A percentile compares a stretch with the other conserved stretches of the same genome.
phyloP scores from a whole-genome alignment of 2,797 vertebrate genomes.

The Dermochelys coriacea region DNA sequence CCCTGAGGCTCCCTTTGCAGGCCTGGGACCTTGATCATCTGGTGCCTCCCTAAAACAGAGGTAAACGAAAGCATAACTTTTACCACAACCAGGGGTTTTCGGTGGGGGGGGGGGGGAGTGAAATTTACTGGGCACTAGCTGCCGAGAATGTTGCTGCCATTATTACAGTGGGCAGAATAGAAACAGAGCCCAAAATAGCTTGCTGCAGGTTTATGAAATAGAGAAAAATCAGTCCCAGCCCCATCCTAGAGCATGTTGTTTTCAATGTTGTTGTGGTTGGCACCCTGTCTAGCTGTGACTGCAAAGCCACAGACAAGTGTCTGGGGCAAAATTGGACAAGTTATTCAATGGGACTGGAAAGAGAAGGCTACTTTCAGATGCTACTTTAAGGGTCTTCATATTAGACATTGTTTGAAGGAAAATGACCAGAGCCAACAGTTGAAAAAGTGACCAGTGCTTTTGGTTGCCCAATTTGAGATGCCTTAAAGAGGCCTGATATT shows the following conservation, averaged over 20 bases:
- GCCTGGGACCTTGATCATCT: neutral
- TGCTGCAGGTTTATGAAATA: neutral
- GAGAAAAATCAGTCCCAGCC: neutral
- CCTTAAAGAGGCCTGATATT: too few relatives aligned
- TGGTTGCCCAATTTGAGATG: neutral
- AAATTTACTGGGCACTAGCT: neutral
- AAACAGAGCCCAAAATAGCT: neutral
- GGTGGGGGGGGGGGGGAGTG: neutral
- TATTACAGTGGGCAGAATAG: neutral
- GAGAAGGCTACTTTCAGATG: neutral
- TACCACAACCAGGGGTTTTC: neutral
- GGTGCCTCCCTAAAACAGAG: neutral
- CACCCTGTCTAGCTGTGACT: neutral
- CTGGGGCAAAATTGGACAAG: neutral
- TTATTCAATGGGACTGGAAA: neutral
- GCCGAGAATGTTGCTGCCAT: neutral
- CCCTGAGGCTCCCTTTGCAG: neutral
- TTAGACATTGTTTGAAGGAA: neutral
- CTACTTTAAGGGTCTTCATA: neutral
- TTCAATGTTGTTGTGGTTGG: neutral
- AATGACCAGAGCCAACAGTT: neutral
- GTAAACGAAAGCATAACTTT: neutral
- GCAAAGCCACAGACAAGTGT: neutral
- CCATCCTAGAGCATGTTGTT: neutral
- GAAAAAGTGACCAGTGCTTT: neutral